phyloP scores from a whole-genome alignment of 92 coral and sea anemone genomes.

The Phenganax marumi region DNA sequence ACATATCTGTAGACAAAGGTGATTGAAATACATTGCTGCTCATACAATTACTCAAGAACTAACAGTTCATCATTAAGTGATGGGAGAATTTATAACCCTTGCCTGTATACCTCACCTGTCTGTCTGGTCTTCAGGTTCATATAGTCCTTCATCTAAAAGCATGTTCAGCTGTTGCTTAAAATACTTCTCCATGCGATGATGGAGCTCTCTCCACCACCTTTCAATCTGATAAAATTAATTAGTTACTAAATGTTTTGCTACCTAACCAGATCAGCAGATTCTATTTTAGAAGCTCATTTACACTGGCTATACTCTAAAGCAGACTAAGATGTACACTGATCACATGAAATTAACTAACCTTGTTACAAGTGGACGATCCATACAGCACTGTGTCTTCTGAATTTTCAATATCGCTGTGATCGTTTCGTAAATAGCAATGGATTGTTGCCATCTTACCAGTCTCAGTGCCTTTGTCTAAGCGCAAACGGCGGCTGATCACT shows the following conservation, averaged over 20 bases:
- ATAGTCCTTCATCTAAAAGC: constrained; percentile 17
- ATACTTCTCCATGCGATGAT: constrained; percentile 21
- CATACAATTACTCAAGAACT: too few relatives aligned
- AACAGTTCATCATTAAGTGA: neutral
- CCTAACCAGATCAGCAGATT: neutral
- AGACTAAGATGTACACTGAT: too few relatives aligned
- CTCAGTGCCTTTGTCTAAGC: constrained; percentile 37
- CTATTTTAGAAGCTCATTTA: neutral
- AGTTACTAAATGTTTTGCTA: neutral
- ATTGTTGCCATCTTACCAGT: constrained; percentile 38
- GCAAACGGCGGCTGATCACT: constrained; percentile 34
- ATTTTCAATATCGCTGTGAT: constrained; percentile 19
- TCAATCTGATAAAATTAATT: neutral
- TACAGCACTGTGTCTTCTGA: constrained; percentile 26
- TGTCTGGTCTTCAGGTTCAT: constrained; percentile 9
- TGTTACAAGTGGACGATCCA: constrained; percentile 37
- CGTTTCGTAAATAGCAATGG: constrained; percentile 23
- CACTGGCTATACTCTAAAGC: neutral
- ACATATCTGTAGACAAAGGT: too few relatives aligned
- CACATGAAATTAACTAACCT: neutral
- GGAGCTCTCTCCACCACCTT: constrained; percentile 16
- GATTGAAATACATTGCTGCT: too few relatives aligned
- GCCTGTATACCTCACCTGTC: neutral
- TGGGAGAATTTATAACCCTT: too few relatives aligned
- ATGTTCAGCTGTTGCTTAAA: constrained; percentile 11